phyloP scores from a whole-genome alignment of 2,113 vertebrate species.

The Acrocephalus kingi region DNA sequence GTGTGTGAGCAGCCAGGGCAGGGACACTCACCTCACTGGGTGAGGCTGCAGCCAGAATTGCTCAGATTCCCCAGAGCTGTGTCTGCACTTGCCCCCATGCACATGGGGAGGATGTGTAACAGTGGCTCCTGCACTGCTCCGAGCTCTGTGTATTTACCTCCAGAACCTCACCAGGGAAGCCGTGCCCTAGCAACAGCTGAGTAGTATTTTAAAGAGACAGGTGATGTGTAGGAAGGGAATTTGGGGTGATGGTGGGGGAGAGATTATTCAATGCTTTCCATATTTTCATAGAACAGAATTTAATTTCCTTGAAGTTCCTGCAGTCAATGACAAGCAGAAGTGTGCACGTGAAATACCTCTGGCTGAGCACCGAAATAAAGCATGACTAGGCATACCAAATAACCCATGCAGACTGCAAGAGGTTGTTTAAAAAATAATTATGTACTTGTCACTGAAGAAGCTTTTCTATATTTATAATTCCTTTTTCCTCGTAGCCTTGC shows the following conservation, averaged over 20 bases:
- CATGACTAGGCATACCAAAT: background rate
- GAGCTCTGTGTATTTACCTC: background rate
- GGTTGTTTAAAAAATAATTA: background rate
- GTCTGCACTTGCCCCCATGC: background rate
- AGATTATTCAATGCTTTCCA: background rate
- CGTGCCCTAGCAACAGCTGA: background rate
- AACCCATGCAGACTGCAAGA: background rate
- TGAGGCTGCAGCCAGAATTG: background rate
- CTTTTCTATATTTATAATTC: background rate
- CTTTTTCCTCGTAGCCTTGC: background rate
- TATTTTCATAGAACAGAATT: background rate
- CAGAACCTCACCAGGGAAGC: background rate
- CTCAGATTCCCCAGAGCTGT: background rate
- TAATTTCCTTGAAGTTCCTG: background rate
- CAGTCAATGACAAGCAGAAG: background rate
- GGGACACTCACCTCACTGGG: too few species aligned
- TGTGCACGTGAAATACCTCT: background rate
- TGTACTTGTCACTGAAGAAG: background rate
- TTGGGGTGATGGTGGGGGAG: background rate
- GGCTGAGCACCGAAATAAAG: background rate
- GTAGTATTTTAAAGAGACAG: background rate
- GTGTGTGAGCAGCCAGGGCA: background rate
- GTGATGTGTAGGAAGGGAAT: background rate
- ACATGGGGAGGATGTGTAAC: accelerated
- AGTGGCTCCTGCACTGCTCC: background rate